These are phyloP conservation scores for Actinostola sp. DNA, from an alignment of 92 coral and sea anemone genomes.

Conservation along the genomic window DNA sequence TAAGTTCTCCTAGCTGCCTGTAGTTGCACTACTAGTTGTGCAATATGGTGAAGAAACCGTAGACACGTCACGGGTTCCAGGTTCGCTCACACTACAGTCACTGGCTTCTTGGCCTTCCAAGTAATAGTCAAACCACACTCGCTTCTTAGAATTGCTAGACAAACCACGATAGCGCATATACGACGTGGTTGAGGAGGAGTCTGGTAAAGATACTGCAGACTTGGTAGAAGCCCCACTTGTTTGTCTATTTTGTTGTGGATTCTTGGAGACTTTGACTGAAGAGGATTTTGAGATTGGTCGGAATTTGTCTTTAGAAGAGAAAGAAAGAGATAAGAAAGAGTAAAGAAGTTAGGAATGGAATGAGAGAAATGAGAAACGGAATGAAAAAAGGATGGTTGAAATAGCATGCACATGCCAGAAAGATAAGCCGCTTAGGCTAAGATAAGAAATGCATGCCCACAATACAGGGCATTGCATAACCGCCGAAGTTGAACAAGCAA, in stretches of 20 bases:
- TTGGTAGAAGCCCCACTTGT: neutral
- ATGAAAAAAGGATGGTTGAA: slow-evolving; percentile 1
- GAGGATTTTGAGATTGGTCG: slow-evolving; percentile 24
- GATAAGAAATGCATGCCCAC: too few species aligned
- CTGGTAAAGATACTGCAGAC: neutral
- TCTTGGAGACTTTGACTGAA: neutral
- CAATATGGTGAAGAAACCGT: neutral
- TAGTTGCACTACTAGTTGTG: neutral
- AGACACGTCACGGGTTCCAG: neutral
- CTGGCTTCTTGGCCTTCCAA: slow-evolving; percentile 31
- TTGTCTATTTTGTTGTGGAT: neutral
- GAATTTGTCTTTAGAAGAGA: slow-evolving; percentile 10
- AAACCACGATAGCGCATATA: slow-evolving; percentile 61
- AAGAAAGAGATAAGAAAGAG: slow-evolving; percentile 9
- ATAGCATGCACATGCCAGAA: too few species aligned
- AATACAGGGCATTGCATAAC: too few species aligned
- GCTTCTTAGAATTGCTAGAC: slow-evolving; percentile 52
- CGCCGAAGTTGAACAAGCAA: too few species aligned
- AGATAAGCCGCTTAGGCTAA: too few species aligned
- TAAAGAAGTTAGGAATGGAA: neutral
- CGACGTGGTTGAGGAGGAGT: slow-evolving; percentile 38
- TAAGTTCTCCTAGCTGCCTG: neutral
- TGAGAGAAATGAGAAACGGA: slow-evolving; percentile 6
- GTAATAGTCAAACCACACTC: slow-evolving; percentile 56
- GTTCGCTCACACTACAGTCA: slow-evolving; percentile 4